Percentiles rank a stretch among this genome's conserved stretches.
Evolutionary conservation across 2,797 vertebrate genomes (phyloP).

Genomic region (Sylvilagus floridanus): DNA sequence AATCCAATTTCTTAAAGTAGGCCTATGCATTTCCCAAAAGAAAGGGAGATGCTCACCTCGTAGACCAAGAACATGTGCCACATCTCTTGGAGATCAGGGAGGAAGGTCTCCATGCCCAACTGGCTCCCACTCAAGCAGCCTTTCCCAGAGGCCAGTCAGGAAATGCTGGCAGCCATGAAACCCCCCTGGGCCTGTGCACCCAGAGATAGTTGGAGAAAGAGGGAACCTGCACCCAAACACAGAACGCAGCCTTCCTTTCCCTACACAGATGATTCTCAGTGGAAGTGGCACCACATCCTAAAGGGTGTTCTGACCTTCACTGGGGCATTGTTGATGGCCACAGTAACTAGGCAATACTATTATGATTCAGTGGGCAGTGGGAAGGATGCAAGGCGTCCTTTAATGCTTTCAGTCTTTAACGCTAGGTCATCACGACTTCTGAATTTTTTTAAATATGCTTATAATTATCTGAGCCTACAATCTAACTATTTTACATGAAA

Average conservation of each 20-base stretch:
- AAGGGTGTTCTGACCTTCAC: not conserved
- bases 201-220: not conserved
- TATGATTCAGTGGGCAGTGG: not conserved
- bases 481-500: not conserved
- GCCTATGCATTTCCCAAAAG: not conserved
- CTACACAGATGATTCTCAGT: not conserved
- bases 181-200: not conserved
- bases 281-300: not conserved
- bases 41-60: not conserved
- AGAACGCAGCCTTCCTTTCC: conserved; percentile 9
- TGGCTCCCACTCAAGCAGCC: not conserved
- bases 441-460: not conserved
- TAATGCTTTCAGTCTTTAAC: not conserved
- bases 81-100: not conserved
- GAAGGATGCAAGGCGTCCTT: not conserved
- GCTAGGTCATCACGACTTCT: not conserved
- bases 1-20: not conserved
- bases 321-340: not conserved
- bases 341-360: not conserved
- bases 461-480: not conserved
- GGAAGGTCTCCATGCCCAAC: not conserved
- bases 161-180: not conserved
- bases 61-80: not conserved
- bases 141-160: not conserved
- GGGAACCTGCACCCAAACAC: not conserved